Conservation (phyloP, 2,888 invertebrate species). For the Tipula confusa region DNA sequence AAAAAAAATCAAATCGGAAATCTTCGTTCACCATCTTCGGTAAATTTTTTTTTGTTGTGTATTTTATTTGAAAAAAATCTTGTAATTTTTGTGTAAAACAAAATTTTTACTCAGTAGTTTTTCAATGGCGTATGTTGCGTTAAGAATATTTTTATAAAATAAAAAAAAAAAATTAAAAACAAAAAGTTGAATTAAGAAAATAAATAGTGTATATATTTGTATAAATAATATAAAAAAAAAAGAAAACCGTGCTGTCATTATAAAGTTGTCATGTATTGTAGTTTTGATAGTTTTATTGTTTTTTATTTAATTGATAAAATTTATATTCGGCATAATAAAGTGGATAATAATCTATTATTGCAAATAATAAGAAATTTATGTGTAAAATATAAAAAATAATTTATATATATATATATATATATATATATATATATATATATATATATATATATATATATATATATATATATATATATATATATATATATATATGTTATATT, state of each 20-base stretch:
- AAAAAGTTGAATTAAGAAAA: background rate
- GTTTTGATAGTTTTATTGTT: background rate
- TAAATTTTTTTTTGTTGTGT: background rate
- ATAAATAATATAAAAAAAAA: constrained; percentile 13
- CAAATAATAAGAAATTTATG: background rate
- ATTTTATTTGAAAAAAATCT: background rate
- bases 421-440: too few relatives aligned
- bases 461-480: too few relatives aligned
- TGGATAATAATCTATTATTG: constrained; percentile 12
- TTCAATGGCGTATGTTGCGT: constrained; percentile 30
- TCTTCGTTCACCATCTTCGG: background rate
- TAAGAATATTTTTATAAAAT: constrained; percentile 16
- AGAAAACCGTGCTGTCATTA: constrained; percentile 26
- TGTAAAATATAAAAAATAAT: constrained; percentile 20
- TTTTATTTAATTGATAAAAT: constrained; percentile 25
- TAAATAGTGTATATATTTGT: background rate
- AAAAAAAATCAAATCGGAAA: background rate
- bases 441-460: too few relatives aligned
- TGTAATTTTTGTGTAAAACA: constrained; percentile 13
- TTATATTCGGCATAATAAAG: constrained; percentile 25
- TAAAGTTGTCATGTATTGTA: background rate
- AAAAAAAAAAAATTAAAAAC: background rate
- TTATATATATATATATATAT: too few relatives aligned
- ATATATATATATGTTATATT: too few relatives aligned
- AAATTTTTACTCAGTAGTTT: constrained; percentile 29